Conservation (phyloP, 2,797 vertebrate genomes). For the Hemibagrus guttatus region DNA sequence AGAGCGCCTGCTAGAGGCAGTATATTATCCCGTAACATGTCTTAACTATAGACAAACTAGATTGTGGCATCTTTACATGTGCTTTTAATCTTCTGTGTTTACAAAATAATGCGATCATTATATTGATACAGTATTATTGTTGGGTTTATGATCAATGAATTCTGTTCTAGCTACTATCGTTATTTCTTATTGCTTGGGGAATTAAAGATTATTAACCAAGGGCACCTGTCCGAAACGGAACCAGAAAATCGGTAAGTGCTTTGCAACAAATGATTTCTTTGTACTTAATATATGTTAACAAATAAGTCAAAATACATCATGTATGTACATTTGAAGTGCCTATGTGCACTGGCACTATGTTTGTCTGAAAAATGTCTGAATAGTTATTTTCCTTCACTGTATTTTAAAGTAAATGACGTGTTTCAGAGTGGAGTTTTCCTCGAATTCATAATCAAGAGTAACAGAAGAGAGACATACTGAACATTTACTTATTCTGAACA, state of each 20-base stretch:
- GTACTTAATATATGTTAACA: background rate
- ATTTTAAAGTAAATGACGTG: background rate
- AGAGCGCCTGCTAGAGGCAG: background rate
- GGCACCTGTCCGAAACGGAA: too few species aligned
- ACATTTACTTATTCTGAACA: background rate
- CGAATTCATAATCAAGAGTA: background rate
- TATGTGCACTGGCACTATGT: background rate
- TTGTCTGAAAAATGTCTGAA: background rate
- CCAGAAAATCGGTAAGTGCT: background rate
- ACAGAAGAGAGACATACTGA: background rate
- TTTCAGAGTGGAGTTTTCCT: too few species aligned
- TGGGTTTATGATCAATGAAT: background rate
- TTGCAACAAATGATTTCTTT: background rate
- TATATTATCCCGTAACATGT: background rate
- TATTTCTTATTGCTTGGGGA: background rate
- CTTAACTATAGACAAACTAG: background rate
- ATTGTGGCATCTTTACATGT: background rate
- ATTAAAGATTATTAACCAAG: background rate
- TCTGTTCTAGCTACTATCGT: background rate
- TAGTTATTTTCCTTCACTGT: background rate
- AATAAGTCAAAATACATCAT: background rate
- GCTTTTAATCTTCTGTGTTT: background rate
- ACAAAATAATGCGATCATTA: background rate
- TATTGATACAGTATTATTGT: background rate
- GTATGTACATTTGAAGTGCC: background rate